Conservation (phyloP, 2,797 vertebrate genomes). For the Menidia menidia region DNA sequence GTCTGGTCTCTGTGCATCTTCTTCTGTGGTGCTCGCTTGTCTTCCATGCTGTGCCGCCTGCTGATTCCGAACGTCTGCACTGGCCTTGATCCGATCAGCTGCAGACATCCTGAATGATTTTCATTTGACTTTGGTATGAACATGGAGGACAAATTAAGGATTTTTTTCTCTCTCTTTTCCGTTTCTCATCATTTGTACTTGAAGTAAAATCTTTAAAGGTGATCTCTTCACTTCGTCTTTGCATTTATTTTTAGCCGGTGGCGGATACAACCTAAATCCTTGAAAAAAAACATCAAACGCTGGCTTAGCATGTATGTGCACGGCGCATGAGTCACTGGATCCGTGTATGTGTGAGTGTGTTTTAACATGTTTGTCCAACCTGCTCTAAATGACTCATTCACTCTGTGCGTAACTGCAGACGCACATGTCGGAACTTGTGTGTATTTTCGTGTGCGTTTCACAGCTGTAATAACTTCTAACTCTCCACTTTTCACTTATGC, state of each 20-base stretch:
- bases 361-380: constrained; percentile 77
- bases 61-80: constrained; percentile 36
- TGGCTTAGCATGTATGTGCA: constrained; percentile 69
- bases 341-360: constrained; percentile 68
- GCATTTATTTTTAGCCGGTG: constrained; percentile 71
- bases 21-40: constrained; percentile 16
- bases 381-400: constrained; percentile 68
- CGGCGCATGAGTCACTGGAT: constrained; percentile 69
- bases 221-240: constrained; percentile 53
- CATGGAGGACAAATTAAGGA: constrained; percentile 56
- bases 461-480: constrained; percentile 77
- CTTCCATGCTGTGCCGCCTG: constrained; percentile 51
- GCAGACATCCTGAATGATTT: constrained; percentile 64
- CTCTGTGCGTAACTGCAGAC: constrained; percentile 45
- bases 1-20: constrained; percentile 15
- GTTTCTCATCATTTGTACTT: constrained; percentile 50
- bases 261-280: constrained; percentile 67
- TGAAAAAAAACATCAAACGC: constrained; percentile 74
- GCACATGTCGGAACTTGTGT: constrained; percentile 52
- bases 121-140: constrained; percentile 66
- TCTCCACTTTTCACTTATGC: constrained; percentile 67
- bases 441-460: constrained; percentile 44
- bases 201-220: constrained; percentile 65
- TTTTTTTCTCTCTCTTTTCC: constrained; percentile 1
- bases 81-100: constrained; percentile 50